Evolutionary conservation across 2,113 vertebrate species (phyloP).

Genomic region (Tragelaphus strepsiceros): DNA sequence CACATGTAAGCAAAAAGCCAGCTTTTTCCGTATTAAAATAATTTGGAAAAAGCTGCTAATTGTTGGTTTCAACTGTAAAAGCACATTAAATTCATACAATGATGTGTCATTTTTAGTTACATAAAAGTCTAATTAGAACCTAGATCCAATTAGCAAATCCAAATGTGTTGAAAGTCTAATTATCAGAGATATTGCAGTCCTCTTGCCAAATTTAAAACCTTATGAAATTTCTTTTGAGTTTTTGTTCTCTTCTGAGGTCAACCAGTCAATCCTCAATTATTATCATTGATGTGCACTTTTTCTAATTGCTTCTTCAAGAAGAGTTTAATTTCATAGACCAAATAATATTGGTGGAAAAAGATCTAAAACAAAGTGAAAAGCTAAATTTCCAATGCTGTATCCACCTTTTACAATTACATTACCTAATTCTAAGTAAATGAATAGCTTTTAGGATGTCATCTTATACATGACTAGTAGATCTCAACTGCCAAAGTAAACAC

Average conservation of each 20-base stretch:
- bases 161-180: slow-evolving; percentile 75
- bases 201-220: slow-evolving; percentile 70
- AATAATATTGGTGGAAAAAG: background rate
- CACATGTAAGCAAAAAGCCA: slow-evolving; percentile 43
- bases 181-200: slow-evolving; percentile 62
- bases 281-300: slow-evolving; percentile 53
- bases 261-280: slow-evolving; percentile 57
- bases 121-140: slow-evolving; percentile 80
- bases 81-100: slow-evolving; percentile 69
- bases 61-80: slow-evolving; percentile 68
- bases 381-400: slow-evolving; percentile 52
- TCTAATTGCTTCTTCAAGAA: slow-evolving; percentile 64
- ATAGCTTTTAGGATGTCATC: slow-evolving; percentile 36
- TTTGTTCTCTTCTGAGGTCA: slow-evolving; percentile 70
- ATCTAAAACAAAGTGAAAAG: background rate
- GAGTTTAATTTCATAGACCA: slow-evolving; percentile 18
- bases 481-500: background rate
- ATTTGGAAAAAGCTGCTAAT: slow-evolving; percentile 43
- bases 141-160: slow-evolving; percentile 77
- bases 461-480: slow-evolving; percentile 26
- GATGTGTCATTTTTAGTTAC: slow-evolving; percentile 76
- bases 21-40: slow-evolving; percentile 51
- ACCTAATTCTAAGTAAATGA: slow-evolving; percentile 62
- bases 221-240: slow-evolving; percentile 61
- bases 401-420: slow-evolving; percentile 41